A percentile compares a stretch with the other conserved stretches of the same genome.
phyloP scores from a whole-genome alignment of 2,113 vertebrate species.

The Microcebus tavaratra region DNA sequence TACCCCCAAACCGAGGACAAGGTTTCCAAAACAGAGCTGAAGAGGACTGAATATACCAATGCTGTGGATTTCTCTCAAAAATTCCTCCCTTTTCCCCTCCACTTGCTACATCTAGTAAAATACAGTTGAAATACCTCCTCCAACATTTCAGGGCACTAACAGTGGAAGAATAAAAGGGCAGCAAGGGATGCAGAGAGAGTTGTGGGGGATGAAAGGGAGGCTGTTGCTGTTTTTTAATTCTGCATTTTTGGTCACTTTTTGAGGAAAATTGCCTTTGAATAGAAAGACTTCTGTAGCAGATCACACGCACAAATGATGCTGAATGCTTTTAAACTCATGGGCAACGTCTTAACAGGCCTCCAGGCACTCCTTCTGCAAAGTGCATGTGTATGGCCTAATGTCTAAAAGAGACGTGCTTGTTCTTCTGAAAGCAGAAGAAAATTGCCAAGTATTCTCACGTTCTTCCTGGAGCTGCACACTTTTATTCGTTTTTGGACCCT shows the following conservation, averaged over 20 bases:
- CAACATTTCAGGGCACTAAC: background rate
- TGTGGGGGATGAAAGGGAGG: background rate
- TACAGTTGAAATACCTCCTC: background rate
- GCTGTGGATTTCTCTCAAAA: background rate
- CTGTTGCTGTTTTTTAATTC: background rate
- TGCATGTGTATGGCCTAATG: background rate
- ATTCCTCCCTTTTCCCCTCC: background rate
- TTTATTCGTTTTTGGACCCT: background rate
- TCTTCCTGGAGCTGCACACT: background rate
- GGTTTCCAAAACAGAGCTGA: background rate
- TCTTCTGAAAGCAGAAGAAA: background rate
- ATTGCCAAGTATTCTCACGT: background rate
- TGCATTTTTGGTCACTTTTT: background rate
- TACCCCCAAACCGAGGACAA: background rate
- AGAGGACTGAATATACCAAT: background rate
- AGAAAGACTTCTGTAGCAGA: background rate
- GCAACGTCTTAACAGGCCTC: background rate
- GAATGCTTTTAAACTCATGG: conserved; percentile 41
- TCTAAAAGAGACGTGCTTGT: background rate
- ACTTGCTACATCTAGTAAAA: background rate
- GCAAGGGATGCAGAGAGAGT: background rate
- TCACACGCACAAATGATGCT: conserved; percentile 10
- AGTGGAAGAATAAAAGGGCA: background rate
- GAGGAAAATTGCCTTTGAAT: background rate
- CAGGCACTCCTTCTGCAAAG: background rate